A percentile compares a stretch with the other conserved stretches of the same genome.
Evolutionary conservation across 2,888 invertebrate genomes (phyloP).

Genomic region (Drepanosiphum platanoidis): DNA sequence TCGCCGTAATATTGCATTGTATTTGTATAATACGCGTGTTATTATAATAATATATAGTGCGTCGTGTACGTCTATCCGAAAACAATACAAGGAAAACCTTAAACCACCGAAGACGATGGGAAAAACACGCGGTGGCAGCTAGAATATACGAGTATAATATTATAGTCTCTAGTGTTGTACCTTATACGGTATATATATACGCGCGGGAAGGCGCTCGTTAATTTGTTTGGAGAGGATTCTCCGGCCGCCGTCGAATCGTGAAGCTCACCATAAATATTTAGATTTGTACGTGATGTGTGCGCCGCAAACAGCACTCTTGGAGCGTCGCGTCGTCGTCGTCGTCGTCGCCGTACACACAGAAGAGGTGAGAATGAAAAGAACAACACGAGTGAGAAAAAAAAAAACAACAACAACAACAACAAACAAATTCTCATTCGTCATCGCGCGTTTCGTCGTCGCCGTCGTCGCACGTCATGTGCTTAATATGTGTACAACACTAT

Average conservation of each 20-base stretch:
- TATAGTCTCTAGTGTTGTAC: too few species aligned
- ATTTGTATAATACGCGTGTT: too few species aligned
- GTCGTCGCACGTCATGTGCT: neutral
- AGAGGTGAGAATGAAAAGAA: neutral
- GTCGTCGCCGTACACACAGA: neutral
- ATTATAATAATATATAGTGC: neutral
- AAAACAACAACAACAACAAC: neutral
- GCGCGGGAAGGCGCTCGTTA: constrained; percentile 20
- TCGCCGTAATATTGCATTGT: too few species aligned
- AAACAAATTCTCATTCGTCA: constrained; percentile 48
- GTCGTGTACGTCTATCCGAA: neutral
- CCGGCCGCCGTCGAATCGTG: constrained; percentile 21
- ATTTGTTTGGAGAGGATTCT: constrained; percentile 40
- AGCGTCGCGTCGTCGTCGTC: too few species aligned
- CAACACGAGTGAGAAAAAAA: too few species aligned
- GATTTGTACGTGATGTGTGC: constrained; percentile 45
- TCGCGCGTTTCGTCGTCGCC: constrained; percentile 2
- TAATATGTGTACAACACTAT: too few species aligned
- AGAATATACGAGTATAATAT: neutral
- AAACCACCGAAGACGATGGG: neutral
- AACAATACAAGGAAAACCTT: neutral
- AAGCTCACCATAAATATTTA: constrained; percentile 51
- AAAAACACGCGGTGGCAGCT: constrained; percentile 2
- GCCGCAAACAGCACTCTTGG: constrained; percentile 24
- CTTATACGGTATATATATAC: too few species aligned